Evolutionary conservation across 2,113 vertebrate species (phyloP).

Genomic region (Corythoichthys haematopterus): DNA sequence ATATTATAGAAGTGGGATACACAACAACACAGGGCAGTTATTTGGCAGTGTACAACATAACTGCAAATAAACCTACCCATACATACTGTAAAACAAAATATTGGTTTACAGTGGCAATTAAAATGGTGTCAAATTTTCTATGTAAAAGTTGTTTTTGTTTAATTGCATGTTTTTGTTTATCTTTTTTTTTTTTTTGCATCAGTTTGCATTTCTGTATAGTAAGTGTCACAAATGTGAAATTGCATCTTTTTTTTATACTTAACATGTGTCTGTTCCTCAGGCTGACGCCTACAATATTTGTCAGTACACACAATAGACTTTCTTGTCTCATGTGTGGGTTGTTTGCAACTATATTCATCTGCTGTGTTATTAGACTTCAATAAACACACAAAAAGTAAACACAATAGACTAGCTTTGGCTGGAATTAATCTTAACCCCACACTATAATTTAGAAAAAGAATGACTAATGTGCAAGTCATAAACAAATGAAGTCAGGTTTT

Average conservation of each 20-base stretch:
- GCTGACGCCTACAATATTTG: conserved; percentile 29
- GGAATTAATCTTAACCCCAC: conserved; percentile 64
- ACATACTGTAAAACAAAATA: not conserved
- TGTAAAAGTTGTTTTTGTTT: not conserved
- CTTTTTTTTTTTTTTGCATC: not conserved
- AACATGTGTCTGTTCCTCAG: conserved; percentile 49
- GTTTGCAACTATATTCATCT: conserved; percentile 56
- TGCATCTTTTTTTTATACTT: conserved; percentile 24
- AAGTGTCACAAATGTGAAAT: conserved; percentile 21
- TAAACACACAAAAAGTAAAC: conserved; percentile 45
- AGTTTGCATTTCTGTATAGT: not conserved
- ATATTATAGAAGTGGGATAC: not conserved
- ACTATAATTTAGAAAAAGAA: conserved; percentile 58
- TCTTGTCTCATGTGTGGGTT: conserved; percentile 45
- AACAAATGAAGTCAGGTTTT: conserved; percentile 69
- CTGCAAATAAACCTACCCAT: not conserved
- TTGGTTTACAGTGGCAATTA: not conserved
- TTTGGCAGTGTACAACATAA: not conserved
- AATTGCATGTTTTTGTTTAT: not conserved
- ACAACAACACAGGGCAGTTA: not conserved
- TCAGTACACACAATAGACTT: conserved; percentile 22
- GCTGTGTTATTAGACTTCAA: conserved; percentile 46
- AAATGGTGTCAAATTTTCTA: not conserved
- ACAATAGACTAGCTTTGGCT: conserved; percentile 54
- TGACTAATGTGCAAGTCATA: conserved; percentile 67